Evolutionary conservation across 1,140 invertebrate genomes (phyloP).

Genomic region (Drosophila setifemur): DNA sequence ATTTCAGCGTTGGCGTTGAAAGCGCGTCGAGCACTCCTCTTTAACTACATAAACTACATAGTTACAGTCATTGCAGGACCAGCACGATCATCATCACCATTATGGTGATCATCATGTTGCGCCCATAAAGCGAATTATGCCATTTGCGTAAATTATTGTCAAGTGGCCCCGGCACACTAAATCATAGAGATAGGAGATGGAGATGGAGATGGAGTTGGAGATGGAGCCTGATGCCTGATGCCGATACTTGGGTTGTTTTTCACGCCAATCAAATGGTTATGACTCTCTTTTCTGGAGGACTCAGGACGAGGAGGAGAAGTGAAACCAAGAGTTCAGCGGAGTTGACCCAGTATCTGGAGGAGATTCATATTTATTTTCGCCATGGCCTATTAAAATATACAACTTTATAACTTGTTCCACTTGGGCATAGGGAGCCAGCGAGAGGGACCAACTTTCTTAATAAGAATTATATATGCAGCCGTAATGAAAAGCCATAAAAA

Average conservation of each 20-base stretch:
- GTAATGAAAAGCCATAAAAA: constrained; percentile 78
- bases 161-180: constrained; percentile 65
- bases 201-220: constrained; percentile 16
- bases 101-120: constrained; percentile 56
- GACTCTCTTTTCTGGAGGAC: not conserved
- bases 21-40: constrained; percentile 74
- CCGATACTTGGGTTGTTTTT: constrained; percentile 36
- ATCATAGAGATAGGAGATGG: constrained; percentile 67
- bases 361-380: constrained; percentile 55
- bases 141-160: constrained; percentile 78
- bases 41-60: constrained; percentile 75
- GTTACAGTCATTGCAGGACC: constrained; percentile 67
- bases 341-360: constrained; percentile 43
- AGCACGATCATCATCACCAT: constrained; percentile 37
- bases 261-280: constrained; percentile 62
- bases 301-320: not conserved
- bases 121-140: constrained; percentile 71
- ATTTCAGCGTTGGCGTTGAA: constrained; percentile 78
- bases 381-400: constrained; percentile 72
- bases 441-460: constrained; percentile 59
- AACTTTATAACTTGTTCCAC: constrained; percentile 71
- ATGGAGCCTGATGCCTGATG: not conserved
- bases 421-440: constrained; percentile 8
- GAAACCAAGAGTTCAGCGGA: constrained; percentile 56
- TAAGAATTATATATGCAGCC: constrained; percentile 71